Evolutionary conservation across 1,140 invertebrate species (phyloP).

Genomic region (Ruditapes philippinarum): DNA sequence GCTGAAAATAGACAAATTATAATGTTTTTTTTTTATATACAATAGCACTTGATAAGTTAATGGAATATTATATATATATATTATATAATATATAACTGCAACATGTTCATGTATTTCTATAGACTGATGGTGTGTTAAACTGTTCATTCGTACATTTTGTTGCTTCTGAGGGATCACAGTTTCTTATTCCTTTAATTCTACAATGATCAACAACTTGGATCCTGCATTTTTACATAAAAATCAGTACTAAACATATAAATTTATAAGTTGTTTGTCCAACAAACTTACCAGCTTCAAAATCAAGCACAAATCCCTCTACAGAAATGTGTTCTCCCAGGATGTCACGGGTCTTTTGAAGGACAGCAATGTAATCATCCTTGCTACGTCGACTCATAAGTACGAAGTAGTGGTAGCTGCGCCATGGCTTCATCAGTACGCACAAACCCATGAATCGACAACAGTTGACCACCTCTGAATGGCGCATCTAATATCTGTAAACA

Average conservation of each 20-base stretch:
- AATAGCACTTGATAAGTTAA: background rate
- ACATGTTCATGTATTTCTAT: background rate
- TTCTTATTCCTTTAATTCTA: background rate
- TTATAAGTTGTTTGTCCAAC: background rate
- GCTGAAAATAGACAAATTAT: slow-evolving; percentile 4
- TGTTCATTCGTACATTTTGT: background rate
- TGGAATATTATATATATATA: background rate
- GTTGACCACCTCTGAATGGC: slow-evolving; percentile 43
- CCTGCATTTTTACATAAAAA: background rate
- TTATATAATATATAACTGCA: background rate
- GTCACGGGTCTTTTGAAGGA: background rate
- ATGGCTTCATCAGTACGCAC: background rate
- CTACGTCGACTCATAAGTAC: slow-evolving; percentile 31
- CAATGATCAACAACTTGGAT: background rate
- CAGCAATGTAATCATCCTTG: slow-evolving; percentile 37
- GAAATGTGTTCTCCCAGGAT: background rate
- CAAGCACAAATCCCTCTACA: slow-evolving; percentile 43
- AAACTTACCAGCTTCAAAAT: slow-evolving; percentile 61
- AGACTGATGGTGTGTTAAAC: background rate
- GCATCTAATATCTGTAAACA: slow-evolving; percentile 37
- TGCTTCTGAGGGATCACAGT: background rate
- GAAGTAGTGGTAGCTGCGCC: slow-evolving; percentile 46
- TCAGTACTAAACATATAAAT: background rate
- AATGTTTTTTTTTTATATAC: background rate
- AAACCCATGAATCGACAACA: slow-evolving; percentile 57